Conservation (phyloP, 2,113 vertebrate species). For the Myodes glareolus region DNA sequence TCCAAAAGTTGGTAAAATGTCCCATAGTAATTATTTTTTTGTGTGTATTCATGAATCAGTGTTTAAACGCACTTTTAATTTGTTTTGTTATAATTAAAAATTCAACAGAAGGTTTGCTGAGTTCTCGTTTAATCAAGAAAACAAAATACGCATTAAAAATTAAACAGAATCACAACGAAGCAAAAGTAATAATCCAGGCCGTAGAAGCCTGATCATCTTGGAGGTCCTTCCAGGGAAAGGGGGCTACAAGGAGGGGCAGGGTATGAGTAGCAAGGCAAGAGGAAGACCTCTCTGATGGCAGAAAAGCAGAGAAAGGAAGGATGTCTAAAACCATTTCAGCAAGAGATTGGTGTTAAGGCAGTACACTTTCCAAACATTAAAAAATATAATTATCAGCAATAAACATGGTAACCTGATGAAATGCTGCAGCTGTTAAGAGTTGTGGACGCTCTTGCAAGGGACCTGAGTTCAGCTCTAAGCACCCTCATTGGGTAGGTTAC, state of each 20-base stretch:
- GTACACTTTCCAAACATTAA: not conserved
- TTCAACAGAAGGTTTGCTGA: not conserved
- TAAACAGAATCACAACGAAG: constrained; percentile 41
- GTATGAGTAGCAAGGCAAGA: not conserved
- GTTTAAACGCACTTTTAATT: constrained; percentile 39
- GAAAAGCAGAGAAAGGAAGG: not conserved
- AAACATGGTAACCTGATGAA: not conserved
- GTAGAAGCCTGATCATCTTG: not conserved
- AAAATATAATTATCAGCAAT: not conserved
- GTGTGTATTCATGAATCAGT: not conserved
- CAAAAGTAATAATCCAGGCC: not conserved
- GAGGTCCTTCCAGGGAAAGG: not conserved
- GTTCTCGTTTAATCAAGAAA: constrained; percentile 10
- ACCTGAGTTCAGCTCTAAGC: not conserved
- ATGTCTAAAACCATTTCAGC: not conserved
- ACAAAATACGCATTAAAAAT: constrained; percentile 15
- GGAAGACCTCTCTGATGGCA: not conserved
- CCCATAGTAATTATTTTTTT: not conserved
- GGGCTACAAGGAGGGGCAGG: not conserved
- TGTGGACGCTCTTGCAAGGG: not conserved
- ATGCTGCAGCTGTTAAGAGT: not conserved
- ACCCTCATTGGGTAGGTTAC: not conserved
- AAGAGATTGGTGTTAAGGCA: not conserved
- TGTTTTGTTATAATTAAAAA: constrained; percentile 41
- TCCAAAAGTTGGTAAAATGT: not conserved